Evolutionary conservation across 2,888 invertebrate species (phyloP).

Genomic region (Drosophila meridionalis): DNA sequence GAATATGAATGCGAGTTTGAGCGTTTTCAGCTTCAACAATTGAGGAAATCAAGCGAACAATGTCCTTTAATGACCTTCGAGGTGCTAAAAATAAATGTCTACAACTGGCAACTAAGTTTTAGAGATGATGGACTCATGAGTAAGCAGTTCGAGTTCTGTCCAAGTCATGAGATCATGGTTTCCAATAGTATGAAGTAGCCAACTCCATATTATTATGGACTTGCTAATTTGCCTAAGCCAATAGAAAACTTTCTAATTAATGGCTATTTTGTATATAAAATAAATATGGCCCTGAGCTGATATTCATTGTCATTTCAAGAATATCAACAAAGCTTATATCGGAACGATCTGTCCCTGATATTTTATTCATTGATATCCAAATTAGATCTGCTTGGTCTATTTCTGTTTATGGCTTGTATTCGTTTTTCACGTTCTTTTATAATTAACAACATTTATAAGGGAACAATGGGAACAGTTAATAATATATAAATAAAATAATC

Average conservation of each 20-base stretch:
- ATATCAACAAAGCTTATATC: conserved; percentile 7
- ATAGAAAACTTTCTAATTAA: conserved; percentile 46
- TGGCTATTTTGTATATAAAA: background rate
- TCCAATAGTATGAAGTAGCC: too few species aligned
- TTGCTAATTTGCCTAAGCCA: conserved; percentile 35
- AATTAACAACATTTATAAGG: background rate
- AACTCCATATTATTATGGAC: conserved; percentile 25
- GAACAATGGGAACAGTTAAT: background rate
- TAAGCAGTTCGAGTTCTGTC: conserved; percentile 6
- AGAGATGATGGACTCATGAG: conserved; percentile 41
- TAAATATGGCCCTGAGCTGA: conserved; percentile 45
- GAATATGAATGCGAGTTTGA: conserved; percentile 30
- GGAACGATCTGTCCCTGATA: conserved; percentile 26
- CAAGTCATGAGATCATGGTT: background rate
- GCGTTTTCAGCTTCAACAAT: conserved; percentile 50
- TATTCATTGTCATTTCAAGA: conserved; percentile 33
- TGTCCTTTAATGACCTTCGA: conserved; percentile 59
- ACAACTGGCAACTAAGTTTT: conserved; percentile 21
- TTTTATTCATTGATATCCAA: conserved; percentile 14
- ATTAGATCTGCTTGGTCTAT: background rate
- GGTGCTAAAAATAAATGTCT: conserved; percentile 42
- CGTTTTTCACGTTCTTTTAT: conserved; percentile 20
- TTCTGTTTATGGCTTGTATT: background rate
- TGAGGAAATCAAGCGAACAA: conserved; percentile 55
- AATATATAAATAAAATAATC: background rate